Conservation (phyloP, 2,113 vertebrate species). For the Rhinolophus sinicus region DNA sequence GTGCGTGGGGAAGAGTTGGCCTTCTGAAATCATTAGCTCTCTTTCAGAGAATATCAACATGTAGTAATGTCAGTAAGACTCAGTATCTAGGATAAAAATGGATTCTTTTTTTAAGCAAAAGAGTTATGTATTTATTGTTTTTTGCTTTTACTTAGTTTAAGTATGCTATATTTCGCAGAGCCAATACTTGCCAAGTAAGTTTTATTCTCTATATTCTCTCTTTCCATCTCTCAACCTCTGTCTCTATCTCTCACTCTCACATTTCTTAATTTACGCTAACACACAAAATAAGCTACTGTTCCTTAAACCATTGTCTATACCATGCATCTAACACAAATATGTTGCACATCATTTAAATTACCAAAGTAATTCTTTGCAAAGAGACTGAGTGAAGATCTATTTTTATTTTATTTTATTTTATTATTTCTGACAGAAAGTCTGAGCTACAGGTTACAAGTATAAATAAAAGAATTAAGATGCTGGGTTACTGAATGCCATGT, state of each 20-base stretch:
- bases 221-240: too few species aligned
- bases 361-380: background rate
- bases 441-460: background rate
- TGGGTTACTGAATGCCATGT: background rate
- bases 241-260: background rate
- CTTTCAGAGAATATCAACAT: background rate
- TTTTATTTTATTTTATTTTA: background rate
- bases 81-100: background rate
- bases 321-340: background rate
- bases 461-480: conserved; percentile 35
- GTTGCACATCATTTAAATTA: background rate
- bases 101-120: background rate
- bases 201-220: background rate
- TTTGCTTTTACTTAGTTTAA: conserved; percentile 11
- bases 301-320: background rate
- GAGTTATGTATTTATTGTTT: background rate
- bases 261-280: conserved; percentile 28
- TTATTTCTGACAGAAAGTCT: background rate
- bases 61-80: background rate
- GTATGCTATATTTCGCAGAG: background rate
- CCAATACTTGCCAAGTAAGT: background rate
- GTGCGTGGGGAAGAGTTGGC: background rate
- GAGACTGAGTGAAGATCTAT: background rate
- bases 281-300: background rate
- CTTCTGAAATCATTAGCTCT: background rate